Evolutionary conservation across 2,797 vertebrate genomes (phyloP).

Genomic region (Eremophila alpestris): DNA sequence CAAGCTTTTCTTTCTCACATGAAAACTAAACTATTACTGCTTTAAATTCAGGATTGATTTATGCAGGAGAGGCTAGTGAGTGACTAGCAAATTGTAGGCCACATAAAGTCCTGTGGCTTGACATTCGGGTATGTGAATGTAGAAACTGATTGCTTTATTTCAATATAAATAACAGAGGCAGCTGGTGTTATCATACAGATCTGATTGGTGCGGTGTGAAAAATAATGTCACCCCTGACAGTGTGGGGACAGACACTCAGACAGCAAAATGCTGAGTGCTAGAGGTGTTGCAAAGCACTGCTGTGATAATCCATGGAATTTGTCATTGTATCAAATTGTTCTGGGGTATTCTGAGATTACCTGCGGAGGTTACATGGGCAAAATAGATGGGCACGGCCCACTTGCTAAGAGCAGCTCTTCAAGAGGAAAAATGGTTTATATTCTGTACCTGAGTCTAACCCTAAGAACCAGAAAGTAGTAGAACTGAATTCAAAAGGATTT

Average conservation of each 20-base stretch:
- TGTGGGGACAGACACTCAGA: not conserved
- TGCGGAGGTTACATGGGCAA: accelerated
- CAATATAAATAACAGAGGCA: not conserved
- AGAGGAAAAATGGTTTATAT: not conserved
- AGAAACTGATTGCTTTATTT: not conserved
- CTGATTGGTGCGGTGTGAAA: not conserved
- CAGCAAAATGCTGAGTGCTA: not conserved
- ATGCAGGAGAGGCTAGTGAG: not conserved
- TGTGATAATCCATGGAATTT: not conserved
- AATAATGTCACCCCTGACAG: not conserved
- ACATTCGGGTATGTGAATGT: not conserved
- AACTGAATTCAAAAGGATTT: not conserved
- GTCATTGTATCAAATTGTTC: not conserved
- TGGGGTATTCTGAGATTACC: not conserved
- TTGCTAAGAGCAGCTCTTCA: not conserved
- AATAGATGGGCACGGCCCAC: not conserved
- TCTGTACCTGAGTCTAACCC: not conserved
- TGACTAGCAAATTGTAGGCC: not conserved
- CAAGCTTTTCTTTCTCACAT: not conserved
- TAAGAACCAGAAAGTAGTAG: not conserved
- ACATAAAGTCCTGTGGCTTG: not conserved
- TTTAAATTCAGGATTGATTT: not conserved
- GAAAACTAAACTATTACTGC: not conserved
- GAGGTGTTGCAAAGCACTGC: not conserved
- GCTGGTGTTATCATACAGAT: accelerated